phyloP scores from a whole-genome alignment of 2,888 invertebrate species.

The Brachycybe producta region DNA sequence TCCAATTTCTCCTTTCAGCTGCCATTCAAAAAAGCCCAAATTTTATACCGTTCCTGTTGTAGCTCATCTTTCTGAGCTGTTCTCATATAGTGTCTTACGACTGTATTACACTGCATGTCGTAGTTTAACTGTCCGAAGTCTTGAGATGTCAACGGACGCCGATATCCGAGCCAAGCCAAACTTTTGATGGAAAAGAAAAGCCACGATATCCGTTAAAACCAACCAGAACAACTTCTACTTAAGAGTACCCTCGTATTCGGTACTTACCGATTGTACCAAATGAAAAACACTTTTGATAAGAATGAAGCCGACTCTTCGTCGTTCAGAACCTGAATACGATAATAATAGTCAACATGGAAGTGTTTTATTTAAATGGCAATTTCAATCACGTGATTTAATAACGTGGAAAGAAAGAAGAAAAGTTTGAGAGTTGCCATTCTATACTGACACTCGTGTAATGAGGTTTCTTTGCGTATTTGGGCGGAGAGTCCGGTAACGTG shows the following conservation, averaged over 20 bases:
- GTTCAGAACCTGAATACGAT: background rate
- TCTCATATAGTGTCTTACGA: background rate
- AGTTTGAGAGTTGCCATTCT: too few species aligned
- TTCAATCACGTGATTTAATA: too few species aligned
- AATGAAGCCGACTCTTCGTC: conserved; percentile 9
- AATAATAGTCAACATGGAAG: background rate
- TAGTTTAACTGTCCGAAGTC: conserved; percentile 1
- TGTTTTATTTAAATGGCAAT: too few species aligned
- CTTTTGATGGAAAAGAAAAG: conserved; percentile 3
- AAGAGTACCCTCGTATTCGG: background rate
- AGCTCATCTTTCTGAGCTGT: background rate
- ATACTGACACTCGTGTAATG: too few species aligned
- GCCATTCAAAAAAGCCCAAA: too few species aligned
- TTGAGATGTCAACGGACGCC: background rate
- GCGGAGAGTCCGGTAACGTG: conserved; percentile 8
- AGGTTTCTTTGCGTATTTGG: too few species aligned
- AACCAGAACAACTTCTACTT: too few species aligned
- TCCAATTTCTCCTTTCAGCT: too few species aligned
- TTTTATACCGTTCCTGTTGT: too few species aligned
- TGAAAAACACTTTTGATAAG: conserved; percentile 7
- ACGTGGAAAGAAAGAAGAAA: too few species aligned
- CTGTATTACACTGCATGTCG: conserved; percentile 45
- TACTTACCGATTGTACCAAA: conserved; percentile 12
- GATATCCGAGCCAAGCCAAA: conserved; percentile 8
- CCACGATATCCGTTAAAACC: too few species aligned